Evolutionary conservation across 1,140 invertebrate genomes (phyloP), one percentile per base, ranked within the genome.

Genomic region (Belonocnema kinseyi): DNA sequence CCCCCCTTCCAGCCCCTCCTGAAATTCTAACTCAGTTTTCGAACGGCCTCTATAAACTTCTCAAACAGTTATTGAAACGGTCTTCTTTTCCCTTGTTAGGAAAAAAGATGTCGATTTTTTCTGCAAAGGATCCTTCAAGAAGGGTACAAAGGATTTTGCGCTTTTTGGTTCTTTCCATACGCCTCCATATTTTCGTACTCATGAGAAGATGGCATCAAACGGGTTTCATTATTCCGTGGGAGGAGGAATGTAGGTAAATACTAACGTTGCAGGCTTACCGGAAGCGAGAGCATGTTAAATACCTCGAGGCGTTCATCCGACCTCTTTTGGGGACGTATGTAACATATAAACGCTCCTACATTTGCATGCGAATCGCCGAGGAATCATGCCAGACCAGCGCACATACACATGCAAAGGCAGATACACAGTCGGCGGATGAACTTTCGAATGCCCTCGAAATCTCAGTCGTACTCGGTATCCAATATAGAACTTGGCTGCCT

Each of bases 221-320:
- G 61, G 33, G 61, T 66, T 40, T 66, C 61, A 66, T 66, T 40
- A 66, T 66, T 66, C 61, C 61, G 14, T 66, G 61, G 61, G 16
- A 66, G 61, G 61, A 66, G 61, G 12, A 16, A 40, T 66, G 61
- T 66, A 66, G 61, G 61, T 46, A 66, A 66, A 66, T 66, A 66
- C 61, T 46, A 66, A 66, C 61, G 61, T 66, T 66, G 61, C 61
- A 66, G 26, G 26, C 26, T 66, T 66, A 26, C 26, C 16, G 61
- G 21, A 40, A 66, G 61, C 26, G 12, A 40, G 21, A 66, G 61
- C 61, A 66, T 33, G 61, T 66, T 66, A 66, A 33, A 40, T 66
- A 66, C 61, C 61, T 66, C 61, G 61, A 66, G 61, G 61, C 61
- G 61, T 66, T 66, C 61, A 66, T 66, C 61, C 61, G 61, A 66